Percentiles rank a stretch among this genome's conserved stretches.
Conservation (phyloP, 2,113 vertebrate genomes). For the Alexandromys fortis region DNA sequence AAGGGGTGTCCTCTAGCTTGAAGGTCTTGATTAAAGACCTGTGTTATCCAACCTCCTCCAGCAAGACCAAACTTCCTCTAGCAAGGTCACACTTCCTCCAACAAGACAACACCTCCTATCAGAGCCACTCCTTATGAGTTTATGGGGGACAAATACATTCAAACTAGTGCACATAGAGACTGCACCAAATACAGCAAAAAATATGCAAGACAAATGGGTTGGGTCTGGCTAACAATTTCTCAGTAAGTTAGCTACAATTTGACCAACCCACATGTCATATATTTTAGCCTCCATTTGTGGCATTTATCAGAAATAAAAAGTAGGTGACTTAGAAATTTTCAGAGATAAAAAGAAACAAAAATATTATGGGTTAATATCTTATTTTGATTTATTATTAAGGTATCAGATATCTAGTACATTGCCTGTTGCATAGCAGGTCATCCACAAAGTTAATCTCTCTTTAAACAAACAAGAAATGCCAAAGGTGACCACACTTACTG, state of each 20-base stretch:
- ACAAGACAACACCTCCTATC: too few relatives aligned
- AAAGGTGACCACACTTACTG: not conserved
- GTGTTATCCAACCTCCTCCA: too few relatives aligned
- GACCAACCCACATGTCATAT: not conserved
- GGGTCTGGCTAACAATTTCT: not conserved
- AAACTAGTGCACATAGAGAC: not conserved
- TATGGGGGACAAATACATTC: too few relatives aligned
- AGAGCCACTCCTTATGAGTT: too few relatives aligned
- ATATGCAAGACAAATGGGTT: not conserved
- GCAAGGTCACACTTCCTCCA: too few relatives aligned
- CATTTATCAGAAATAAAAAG: conserved; percentile 24
- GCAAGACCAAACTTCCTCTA: too few relatives aligned
- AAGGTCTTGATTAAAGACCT: too few relatives aligned
- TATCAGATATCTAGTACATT: not conserved
- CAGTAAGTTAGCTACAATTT: not conserved
- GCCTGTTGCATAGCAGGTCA: not conserved
- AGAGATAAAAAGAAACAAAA: not conserved
- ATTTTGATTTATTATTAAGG: not conserved
- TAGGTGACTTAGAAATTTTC: not conserved
- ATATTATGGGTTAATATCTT: not conserved
- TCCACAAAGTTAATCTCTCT: not conserved
- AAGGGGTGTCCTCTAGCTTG: too few relatives aligned
- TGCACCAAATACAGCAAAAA: not conserved
- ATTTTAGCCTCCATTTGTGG: not conserved
- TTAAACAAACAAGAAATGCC: not conserved